Base-by-base conservation (phyloP, 1,140 invertebrate genomes). In the Teleogryllus occipitalis region DNA sequence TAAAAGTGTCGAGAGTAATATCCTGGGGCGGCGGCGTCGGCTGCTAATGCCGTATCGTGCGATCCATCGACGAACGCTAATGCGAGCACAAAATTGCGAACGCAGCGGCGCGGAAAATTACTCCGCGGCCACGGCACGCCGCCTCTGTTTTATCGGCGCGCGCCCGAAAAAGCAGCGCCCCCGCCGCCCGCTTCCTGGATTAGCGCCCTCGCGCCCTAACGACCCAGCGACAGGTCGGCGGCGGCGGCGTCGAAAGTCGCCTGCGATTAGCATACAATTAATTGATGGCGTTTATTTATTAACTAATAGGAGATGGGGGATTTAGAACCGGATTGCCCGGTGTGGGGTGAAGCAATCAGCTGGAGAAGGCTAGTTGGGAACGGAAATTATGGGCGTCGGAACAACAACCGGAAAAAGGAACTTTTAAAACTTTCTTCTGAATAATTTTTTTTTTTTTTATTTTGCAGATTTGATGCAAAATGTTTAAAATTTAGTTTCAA, bases 1-100 rank as follows among this genome's bases (percentile, higher is more conserved):
- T 65, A 65, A 18, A 65, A 65, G 54, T 65, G 54, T 65, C 54
- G 54, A 65, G 54, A 65, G 54, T 65, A 65, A 65, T 65, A 65
- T 65, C 54, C 54, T 65, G 54, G 2, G 54, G 54, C 10, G 54
- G 27, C 27, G 27, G 27, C 27, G 27, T 39, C 7, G 18, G 54
- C 54, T 18, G 54, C 18, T 65, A 65, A 65, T 65, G 18, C 54
- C 18, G 10, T 65, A 65, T 65, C 54, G 54, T 7, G 54, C 54
- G 18, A 65, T 65, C 54, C 18, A 65, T 65, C 54, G 18, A 65
- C 10, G 54, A 10, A 14, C 54, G 54, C 54, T 65, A 65, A 65
- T 65, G 10, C 10, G 10, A 10, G 54, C 10, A 18, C 54, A 65
- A 65, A 65, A 65, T 65, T 10, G 54, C 18, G 54, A 18, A 65